Evolutionary conservation across 2,113 vertebrate species (phyloP).

Genomic region (Desmodus rotundus): DNA sequence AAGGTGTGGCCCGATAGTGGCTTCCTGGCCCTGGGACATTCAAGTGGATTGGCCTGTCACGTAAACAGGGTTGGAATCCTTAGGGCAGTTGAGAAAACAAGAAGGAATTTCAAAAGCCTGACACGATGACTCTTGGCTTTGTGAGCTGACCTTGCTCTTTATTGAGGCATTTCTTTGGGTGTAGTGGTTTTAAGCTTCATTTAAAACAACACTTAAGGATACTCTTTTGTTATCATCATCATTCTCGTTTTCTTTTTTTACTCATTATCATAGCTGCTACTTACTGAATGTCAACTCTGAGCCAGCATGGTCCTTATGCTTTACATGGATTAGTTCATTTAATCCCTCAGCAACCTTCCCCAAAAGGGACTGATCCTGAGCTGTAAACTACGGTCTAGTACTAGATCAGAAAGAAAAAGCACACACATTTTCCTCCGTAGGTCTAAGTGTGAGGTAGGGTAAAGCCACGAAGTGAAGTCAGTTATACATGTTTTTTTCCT

Average conservation of each 20-base stretch:
- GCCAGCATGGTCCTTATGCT: neutral
- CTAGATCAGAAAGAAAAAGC: neutral
- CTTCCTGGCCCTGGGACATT: neutral
- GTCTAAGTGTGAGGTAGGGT: neutral
- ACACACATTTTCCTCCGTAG: neutral
- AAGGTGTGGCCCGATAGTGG: neutral
- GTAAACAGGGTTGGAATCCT: neutral
- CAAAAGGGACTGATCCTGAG: neutral
- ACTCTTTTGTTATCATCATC: neutral
- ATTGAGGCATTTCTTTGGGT: neutral
- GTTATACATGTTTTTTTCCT: neutral
- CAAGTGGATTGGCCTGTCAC: neutral
- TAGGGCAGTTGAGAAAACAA: neutral
- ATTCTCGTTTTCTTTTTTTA: neutral
- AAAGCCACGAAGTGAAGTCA: neutral
- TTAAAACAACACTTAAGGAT: slow-evolving; percentile 16
- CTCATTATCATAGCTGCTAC: neutral
- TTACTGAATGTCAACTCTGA: neutral
- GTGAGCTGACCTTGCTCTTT: neutral
- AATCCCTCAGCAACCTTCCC: neutral
- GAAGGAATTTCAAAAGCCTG: neutral
- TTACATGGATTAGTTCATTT: neutral
- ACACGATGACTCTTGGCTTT: neutral
- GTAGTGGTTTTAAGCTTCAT: neutral
- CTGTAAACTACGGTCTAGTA: neutral